Percentiles rank a stretch among this genome's conserved stretches.
phyloP scores from a whole-genome alignment of 2,113 vertebrate species.

The Takifugu bimaculatus region DNA sequence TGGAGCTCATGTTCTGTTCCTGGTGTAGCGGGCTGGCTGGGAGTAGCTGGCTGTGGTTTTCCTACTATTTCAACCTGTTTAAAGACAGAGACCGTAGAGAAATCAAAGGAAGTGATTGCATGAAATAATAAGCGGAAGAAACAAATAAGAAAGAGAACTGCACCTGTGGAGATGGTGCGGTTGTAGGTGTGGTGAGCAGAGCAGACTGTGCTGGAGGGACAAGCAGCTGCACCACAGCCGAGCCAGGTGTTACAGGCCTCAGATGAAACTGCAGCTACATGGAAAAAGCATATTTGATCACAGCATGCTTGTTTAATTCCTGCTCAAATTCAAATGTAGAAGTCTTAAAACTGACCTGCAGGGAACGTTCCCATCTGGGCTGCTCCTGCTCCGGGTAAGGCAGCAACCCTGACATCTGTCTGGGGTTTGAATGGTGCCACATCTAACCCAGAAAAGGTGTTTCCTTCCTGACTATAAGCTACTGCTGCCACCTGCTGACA shows the following conservation, averaged over 20 bases:
- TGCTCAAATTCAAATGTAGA: background rate
- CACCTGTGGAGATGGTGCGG: slow-evolving; percentile 62
- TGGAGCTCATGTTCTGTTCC: slow-evolving; percentile 71
- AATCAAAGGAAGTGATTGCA: background rate
- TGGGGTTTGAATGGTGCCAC: slow-evolving; percentile 51
- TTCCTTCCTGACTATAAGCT: slow-evolving; percentile 66
- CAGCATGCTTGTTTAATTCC: slow-evolving; percentile 1
- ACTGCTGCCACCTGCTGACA: slow-evolving; percentile 83
- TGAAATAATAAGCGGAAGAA: background rate
- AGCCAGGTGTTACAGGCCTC: slow-evolving; percentile 62
- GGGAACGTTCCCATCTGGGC: slow-evolving; percentile 65
- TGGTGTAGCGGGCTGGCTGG: slow-evolving; percentile 69
- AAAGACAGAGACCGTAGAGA: slow-evolving; percentile 8
- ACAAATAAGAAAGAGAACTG: background rate
- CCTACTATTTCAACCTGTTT: slow-evolving; percentile 70
- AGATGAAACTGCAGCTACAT: slow-evolving; percentile 55
- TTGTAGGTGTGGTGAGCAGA: slow-evolving; percentile 49
- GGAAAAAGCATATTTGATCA: background rate
- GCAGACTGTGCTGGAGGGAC: slow-evolving; percentile 52
- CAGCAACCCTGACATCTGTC: slow-evolving; percentile 27
- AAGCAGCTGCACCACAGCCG: slow-evolving; percentile 64
- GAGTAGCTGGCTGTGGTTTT: slow-evolving; percentile 71
- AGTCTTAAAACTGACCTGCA: slow-evolving; percentile 24
- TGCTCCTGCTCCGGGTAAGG: slow-evolving; percentile 48
- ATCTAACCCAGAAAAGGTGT: slow-evolving; percentile 49